Percentiles rank a stretch among this genome's conserved stretches.
phyloP scores from a whole-genome alignment of 2,797 vertebrate species.

The Pantherophis alleghaniensis region DNA sequence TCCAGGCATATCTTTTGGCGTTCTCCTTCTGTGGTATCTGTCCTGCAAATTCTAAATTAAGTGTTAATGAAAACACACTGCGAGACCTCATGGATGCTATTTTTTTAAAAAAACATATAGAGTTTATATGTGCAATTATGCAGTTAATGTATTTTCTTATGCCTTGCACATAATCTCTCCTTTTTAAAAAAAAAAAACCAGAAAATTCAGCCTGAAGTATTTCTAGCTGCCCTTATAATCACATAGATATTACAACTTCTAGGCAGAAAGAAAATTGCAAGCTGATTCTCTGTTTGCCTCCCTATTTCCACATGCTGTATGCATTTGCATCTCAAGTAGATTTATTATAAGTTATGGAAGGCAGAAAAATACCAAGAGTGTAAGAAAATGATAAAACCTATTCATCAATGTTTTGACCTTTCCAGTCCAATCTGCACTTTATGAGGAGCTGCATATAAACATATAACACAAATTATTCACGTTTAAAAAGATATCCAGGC shows the following conservation, averaged over 20 bases:
- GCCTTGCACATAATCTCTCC: neutral
- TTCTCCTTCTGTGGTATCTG: neutral
- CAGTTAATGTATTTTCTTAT: neutral
- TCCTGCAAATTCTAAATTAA: neutral
- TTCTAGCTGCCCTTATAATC: neutral
- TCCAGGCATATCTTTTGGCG: neutral
- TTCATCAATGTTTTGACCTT: conserved; percentile 19
- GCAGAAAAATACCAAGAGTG: neutral
- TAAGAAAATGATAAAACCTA: neutral
- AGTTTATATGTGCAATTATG: neutral
- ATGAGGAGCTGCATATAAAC: conserved; percentile 25
- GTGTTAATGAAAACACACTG: neutral
- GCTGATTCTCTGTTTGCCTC: neutral
- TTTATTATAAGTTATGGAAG: neutral
- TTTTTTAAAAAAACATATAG: neutral
- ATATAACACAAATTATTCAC: neutral
- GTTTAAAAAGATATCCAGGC: conserved; percentile 26
- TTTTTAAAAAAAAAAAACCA: neutral
- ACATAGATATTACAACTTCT: neutral
- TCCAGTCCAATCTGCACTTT: conserved; percentile 6
- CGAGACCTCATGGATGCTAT: neutral
- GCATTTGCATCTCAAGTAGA: conserved; percentile 12
- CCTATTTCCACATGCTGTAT: neutral
- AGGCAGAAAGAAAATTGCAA: neutral
- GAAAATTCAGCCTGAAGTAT: neutral